Percentiles rank a stretch among this genome's conserved stretches.
Evolutionary conservation across 2,113 vertebrate genomes (phyloP).

Genomic region (Semnornis frantzii): DNA sequence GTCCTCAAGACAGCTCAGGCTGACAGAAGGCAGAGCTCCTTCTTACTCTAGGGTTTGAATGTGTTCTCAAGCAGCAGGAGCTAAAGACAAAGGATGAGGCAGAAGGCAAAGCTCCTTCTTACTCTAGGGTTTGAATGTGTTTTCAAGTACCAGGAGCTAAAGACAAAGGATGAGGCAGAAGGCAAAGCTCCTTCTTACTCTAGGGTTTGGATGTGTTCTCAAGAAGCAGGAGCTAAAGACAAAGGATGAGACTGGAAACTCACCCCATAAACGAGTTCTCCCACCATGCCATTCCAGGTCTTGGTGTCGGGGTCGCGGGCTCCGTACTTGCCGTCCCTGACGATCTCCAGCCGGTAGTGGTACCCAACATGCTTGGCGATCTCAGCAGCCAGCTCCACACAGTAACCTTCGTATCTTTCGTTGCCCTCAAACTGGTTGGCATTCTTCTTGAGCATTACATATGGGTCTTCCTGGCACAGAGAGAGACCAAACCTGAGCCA

Average conservation of each 20-base stretch:
- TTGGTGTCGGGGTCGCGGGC: slow-evolving; percentile 93
- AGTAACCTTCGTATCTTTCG: slow-evolving; percentile 96
- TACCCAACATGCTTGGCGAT: slow-evolving; percentile 97
- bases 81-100: neutral
- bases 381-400: slow-evolving; percentile 94
- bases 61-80: neutral
- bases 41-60: neutral
- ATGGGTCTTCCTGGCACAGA: slow-evolving; percentile 89
- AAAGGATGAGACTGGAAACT: slow-evolving; percentile 39
- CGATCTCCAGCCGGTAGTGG: slow-evolving; percentile 93
- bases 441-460: slow-evolving; percentile 98
- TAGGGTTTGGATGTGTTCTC: neutral
- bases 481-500: neutral
- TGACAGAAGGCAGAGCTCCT: neutral
- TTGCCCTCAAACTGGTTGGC: slow-evolving; percentile 92
- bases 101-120: neutral
- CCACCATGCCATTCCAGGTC: slow-evolving; percentile 99
- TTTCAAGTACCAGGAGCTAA: neutral
- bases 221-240: neutral
- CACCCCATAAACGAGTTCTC: slow-evolving; percentile 96
- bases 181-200: neutral
- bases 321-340: slow-evolving; percentile 94
- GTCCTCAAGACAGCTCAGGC: neutral
- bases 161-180: neutral
- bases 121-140: neutral